Percentiles rank a stretch among this genome's conserved stretches.
phyloP scores from a whole-genome alignment of 2,113 vertebrate species.

The Mesitornis unicolor region DNA sequence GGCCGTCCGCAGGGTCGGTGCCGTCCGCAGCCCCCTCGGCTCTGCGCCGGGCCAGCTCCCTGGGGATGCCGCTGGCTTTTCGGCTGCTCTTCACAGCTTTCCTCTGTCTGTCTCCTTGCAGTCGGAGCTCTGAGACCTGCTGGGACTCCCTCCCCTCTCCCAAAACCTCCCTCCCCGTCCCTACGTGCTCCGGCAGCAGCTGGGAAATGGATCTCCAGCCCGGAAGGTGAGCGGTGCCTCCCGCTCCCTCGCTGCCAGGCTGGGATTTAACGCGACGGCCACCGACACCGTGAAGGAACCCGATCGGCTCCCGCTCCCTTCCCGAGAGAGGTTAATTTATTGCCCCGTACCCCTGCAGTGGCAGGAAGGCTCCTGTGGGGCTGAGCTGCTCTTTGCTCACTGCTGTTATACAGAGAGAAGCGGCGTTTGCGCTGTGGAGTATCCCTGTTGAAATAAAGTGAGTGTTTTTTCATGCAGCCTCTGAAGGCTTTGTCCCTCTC shows the following conservation, averaged over 20 bases:
- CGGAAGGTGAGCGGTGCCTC: background rate
- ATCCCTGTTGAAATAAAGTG: background rate
- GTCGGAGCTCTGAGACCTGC: conserved; percentile 30
- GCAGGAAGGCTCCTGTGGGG: background rate
- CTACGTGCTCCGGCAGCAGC: background rate
- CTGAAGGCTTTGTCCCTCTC: background rate
- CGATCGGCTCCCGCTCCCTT: background rate
- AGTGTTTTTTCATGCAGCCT: background rate
- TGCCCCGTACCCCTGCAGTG: background rate
- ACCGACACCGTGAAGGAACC: background rate
- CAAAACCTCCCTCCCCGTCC: background rate
- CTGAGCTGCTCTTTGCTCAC: background rate
- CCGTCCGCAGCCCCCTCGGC: background rate
- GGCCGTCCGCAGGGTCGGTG: conserved; percentile 76
- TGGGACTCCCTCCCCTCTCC: background rate
- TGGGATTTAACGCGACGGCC: background rate
- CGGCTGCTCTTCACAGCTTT: background rate
- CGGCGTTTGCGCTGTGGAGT: background rate
- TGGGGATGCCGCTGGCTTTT: accelerated
- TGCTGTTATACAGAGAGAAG: background rate
- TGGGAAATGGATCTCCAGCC: background rate
- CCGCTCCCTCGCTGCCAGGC: background rate
- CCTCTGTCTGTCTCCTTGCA: background rate
- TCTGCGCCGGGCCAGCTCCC: accelerated
- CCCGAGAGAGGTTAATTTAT: background rate